phyloP scores from a whole-genome alignment of 2,113 vertebrate genomes.

The Nettapus auritus region DNA sequence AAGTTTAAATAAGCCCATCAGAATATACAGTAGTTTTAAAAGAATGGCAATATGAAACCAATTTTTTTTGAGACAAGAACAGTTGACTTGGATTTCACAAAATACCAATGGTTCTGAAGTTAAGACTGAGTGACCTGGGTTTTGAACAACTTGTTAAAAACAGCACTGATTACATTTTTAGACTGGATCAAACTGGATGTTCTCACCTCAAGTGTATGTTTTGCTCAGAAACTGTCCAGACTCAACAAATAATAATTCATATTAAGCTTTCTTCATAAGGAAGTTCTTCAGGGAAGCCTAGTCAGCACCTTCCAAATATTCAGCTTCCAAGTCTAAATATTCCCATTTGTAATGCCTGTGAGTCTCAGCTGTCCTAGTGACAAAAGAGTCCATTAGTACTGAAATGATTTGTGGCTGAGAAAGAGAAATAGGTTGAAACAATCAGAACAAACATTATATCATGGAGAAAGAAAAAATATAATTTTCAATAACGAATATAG shows the following conservation, averaged over 20 bases:
- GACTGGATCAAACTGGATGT: neutral
- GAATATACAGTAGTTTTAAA: neutral
- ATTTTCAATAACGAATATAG: neutral
- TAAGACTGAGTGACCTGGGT: neutral
- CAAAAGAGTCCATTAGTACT: neutral
- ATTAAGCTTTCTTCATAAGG: neutral
- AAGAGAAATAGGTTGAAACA: neutral
- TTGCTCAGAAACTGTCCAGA: neutral
- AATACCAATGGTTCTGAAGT: neutral
- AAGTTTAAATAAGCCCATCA: neutral
- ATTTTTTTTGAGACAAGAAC: neutral
- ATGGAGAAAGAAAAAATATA: neutral
- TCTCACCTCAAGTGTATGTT: neutral
- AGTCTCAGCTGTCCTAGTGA: neutral
- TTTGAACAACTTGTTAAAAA: slow-evolving; percentile 9
- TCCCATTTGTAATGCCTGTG: neutral
- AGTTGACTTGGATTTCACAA: neutral
- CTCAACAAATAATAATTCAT: neutral
- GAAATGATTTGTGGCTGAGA: neutral
- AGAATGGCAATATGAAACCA: neutral
- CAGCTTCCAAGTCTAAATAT: neutral
- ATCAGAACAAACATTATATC: neutral
- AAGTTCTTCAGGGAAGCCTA: neutral
- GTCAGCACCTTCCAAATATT: neutral
- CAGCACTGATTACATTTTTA: neutral